Conservation (phyloP, 2,888 invertebrate species). For the Busseola fusca region DNA sequence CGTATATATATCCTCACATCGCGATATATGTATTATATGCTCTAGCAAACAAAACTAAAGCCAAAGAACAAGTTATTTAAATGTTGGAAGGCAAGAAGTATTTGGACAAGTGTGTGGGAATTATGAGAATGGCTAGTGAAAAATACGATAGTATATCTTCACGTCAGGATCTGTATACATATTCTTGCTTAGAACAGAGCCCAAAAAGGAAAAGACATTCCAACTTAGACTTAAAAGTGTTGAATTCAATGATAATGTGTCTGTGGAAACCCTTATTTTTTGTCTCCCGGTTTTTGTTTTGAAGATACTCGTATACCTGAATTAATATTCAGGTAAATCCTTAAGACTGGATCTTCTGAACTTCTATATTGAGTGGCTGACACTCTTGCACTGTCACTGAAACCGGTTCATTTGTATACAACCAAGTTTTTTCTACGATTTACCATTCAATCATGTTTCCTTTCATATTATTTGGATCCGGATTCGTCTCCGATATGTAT, state of each 20-base stretch:
- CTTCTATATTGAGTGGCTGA: not conserved
- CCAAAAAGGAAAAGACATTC: not conserved
- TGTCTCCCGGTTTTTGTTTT: no score
- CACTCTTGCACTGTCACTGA: constrained; percentile 57
- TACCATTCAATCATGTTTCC: constrained; percentile 43
- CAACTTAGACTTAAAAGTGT: not conserved
- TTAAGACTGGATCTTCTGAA: constrained; percentile 35
- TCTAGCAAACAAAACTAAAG: not conserved
- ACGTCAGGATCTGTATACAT: not conserved
- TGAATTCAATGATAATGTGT: not conserved
- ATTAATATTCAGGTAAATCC: not conserved
- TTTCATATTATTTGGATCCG: constrained; percentile 46
- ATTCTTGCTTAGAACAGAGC: not conserved
- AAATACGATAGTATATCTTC: not conserved
- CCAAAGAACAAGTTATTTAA: not conserved
- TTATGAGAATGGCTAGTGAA: not conserved
- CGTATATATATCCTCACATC: no score
- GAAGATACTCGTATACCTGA: not conserved
- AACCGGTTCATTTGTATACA: constrained; percentile 65
- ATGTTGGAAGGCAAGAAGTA: not conserved
- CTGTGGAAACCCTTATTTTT: not conserved
- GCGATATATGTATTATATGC: not conserved
- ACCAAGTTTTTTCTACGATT: constrained; percentile 45
- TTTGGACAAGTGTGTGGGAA: not conserved
- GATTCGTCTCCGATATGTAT: constrained; percentile 18